Evolutionary conservation across 2,888 invertebrate species (phyloP), one percentile per base, ranked within the genome.

Genomic region (Lepidocyrtinus sp.): DNA sequence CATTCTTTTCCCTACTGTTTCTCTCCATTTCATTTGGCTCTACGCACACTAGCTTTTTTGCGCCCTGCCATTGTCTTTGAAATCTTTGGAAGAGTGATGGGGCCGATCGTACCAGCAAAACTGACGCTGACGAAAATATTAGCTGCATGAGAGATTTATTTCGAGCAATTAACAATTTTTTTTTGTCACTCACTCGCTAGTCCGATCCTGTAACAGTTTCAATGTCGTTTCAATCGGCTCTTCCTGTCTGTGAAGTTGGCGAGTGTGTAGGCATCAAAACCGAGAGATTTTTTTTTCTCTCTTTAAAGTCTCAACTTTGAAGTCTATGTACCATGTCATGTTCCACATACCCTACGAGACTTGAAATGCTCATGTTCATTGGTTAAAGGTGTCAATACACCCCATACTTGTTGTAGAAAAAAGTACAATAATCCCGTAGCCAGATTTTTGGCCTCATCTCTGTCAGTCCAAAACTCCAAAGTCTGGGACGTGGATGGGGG

Each of bases 151-250:
- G 77, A 77, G 77, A 77, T 77, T 77, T 77, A 77, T 77, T 77
- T 73, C 73, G 25, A 69, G 74, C 79, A 79, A 79, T 78, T 78
- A 73, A 65, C 67, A 72, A 61, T 77, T 72, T 59, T 27, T 27
- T 27, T 67, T 7, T n/a, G n/a, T n/a, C n/a, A n/a, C n/a, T n/a
- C n/a, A 7, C 73, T 78, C 77, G 36, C 70, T 82, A 83, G 84
- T 75, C 65, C 68, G 81, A 76, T 74, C 67, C 80, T 81, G 77
- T 84, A 83, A 83, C 82, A 85, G 84, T 85, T 86, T 86, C 86
- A 86, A 86, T 86, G 86, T 85, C 86, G 86, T 86, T 86, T 86
- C 85, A 86, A 86, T 86, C 85, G 83, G 84, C 84, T 85, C 86
- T 86, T 86, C 86, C 86, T 86, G 86, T 85, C 85, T 86, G 81